A percentile compares a stretch with the other conserved stretches of the same genome.
phyloP scores from a whole-genome alignment of 2,113 vertebrate species.

The Ceuthmochares aereus region DNA sequence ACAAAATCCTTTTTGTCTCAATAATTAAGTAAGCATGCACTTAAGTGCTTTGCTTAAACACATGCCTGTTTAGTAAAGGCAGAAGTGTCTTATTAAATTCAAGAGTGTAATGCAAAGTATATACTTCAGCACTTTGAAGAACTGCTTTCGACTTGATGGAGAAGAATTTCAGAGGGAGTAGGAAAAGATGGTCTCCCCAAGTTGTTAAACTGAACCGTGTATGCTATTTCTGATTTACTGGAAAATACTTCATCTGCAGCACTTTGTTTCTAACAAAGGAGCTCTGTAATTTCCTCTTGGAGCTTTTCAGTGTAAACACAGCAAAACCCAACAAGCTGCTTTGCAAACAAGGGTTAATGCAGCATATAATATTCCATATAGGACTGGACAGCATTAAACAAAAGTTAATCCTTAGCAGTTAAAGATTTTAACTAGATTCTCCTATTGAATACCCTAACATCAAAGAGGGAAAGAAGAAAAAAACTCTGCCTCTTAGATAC shows the following conservation, averaged over 20 bases:
- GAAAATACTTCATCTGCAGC: background rate
- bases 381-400: background rate
- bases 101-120: background rate
- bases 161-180: constrained; percentile 1
- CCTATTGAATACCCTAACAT: background rate
- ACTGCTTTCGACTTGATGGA: constrained; percentile 28
- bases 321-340: background rate
- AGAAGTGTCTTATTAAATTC: constrained; percentile 30
- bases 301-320: constrained; percentile 24
- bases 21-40: constrained; percentile 1
- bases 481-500: background rate
- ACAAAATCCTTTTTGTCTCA: background rate
- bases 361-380: background rate
- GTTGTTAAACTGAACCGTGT: constrained; percentile 4
- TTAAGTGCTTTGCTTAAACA: constrained; percentile 42
- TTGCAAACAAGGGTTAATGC: constrained; percentile 11
- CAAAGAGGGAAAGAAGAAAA: background rate
- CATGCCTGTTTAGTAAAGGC: background rate
- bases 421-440: constrained; percentile 10
- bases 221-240: background rate
- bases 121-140: background rate
- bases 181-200: background rate
- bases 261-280: constrained; percentile 30
- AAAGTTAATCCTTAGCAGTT: constrained; percentile 18
- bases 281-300: constrained; percentile 4